Conservation (phyloP, 1,140 invertebrate genomes). For the Lepidurus arcticus region DNA sequence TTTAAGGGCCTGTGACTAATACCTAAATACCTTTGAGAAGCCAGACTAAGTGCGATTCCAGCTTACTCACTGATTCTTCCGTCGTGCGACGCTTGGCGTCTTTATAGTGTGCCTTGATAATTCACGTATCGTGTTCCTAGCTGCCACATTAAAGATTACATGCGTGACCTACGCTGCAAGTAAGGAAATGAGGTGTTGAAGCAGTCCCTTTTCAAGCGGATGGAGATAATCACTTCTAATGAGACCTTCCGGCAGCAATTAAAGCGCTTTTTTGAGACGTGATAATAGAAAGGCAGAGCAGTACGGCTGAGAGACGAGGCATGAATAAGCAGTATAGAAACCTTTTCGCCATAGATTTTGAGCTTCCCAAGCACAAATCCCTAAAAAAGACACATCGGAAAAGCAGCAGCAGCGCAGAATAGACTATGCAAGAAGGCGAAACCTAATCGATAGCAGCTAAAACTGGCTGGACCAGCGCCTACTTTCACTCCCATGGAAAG, state of each 20-base stretch:
- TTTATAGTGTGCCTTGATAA: no score
- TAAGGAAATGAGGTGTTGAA: conserved; percentile 22
- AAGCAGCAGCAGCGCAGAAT: neutral
- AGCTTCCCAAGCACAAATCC: no score
- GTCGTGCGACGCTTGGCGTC: no score
- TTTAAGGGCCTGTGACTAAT: no score
- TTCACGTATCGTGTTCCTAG: no score
- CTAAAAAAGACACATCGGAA: neutral
- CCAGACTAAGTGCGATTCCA: no score
- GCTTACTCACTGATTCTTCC: no score
- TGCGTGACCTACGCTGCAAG: neutral
- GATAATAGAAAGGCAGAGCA: neutral
- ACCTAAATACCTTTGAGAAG: no score
- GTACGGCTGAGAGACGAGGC: neutral
- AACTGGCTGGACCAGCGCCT: conserved; percentile 13
- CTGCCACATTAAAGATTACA: neutral
- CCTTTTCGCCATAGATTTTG: no score
- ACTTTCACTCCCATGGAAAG: neutral
- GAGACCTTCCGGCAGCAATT: conserved; percentile 11
- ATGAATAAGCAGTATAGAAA: neutral
- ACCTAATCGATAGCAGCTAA: conserved; percentile 22
- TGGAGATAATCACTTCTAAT: conserved; percentile 4
- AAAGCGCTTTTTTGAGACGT: neutral
- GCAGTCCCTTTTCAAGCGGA: neutral
- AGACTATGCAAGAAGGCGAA: neutral